Evolutionary conservation across 2,113 vertebrate species (phyloP).

Genomic region (Ceyx cyanopectus): DNA sequence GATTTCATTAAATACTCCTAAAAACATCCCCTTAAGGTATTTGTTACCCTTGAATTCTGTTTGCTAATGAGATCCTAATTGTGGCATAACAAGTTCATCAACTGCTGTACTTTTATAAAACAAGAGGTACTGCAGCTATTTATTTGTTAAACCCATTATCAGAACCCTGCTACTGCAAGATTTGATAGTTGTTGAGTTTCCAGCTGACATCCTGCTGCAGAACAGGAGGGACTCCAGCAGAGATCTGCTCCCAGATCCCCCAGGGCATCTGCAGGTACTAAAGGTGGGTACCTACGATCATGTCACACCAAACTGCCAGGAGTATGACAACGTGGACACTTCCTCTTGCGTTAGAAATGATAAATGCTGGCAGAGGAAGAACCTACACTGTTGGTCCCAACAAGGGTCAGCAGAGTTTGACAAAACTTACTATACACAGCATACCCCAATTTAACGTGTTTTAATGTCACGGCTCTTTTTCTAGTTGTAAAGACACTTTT

Average conservation of each 20-base stretch:
- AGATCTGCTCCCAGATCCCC: neutral
- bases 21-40: neutral
- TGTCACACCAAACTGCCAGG: neutral
- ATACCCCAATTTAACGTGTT: neutral
- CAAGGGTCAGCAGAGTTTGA: neutral
- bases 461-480: neutral
- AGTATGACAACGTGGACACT: neutral
- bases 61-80: slow-evolving; percentile 55
- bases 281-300: neutral
- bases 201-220: neutral
- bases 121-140: neutral
- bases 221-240: neutral
- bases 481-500: neutral
- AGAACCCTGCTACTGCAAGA: neutral
- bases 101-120: neutral
- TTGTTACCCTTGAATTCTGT: slow-evolving; percentile 16
- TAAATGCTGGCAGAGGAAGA: neutral
- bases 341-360: neutral
- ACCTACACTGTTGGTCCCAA: neutral
- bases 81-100: slow-evolving; percentile 26
- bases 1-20: neutral
- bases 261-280: neutral
- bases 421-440: neutral
- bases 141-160: slow-evolving; percentile 40
- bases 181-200: neutral